A percentile compares a stretch with the other conserved stretches of the same genome.
phyloP scores from a whole-genome alignment of 2,888 invertebrate species.

The Didymodactylos carnosus region DNA sequence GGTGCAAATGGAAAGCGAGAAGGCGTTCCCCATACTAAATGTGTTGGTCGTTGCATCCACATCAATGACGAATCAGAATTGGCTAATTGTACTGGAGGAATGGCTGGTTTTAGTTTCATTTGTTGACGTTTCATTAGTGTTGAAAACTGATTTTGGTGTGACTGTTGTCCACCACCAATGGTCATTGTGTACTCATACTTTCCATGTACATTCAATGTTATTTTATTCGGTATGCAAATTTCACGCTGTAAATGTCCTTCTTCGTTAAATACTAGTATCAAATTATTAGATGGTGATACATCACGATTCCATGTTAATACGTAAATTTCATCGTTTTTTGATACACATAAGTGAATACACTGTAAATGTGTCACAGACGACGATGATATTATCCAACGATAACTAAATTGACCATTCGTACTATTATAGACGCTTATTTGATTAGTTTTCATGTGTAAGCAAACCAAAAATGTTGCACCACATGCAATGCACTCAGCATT shows the following conservation, averaged over 20 bases:
- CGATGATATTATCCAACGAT: background rate
- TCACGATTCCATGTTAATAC: background rate
- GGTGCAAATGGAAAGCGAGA: too few species aligned
- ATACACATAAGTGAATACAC: background rate
- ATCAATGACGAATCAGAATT: too few species aligned
- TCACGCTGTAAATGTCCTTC: background rate
- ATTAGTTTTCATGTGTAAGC: background rate
- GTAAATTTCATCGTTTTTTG: background rate
- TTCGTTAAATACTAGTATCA: background rate
- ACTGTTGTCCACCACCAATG: background rate
- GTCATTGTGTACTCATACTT: background rate
- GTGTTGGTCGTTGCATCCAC: too few species aligned
- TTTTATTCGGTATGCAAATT: background rate
- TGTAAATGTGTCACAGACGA: background rate
- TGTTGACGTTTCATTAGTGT: background rate
- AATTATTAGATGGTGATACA: background rate
- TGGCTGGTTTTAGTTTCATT: background rate
- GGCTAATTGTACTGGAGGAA: too few species aligned
- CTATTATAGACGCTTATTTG: background rate
- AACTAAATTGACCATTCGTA: background rate
- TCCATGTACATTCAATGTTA: background rate
- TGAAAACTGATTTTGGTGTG: background rate
- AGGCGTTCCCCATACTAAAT: too few species aligned
- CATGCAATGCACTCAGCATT: background rate
- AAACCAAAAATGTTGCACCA: background rate